Conservation (phyloP, 2,888 invertebrate genomes). For the Pogonocherus hispidulus region DNA sequence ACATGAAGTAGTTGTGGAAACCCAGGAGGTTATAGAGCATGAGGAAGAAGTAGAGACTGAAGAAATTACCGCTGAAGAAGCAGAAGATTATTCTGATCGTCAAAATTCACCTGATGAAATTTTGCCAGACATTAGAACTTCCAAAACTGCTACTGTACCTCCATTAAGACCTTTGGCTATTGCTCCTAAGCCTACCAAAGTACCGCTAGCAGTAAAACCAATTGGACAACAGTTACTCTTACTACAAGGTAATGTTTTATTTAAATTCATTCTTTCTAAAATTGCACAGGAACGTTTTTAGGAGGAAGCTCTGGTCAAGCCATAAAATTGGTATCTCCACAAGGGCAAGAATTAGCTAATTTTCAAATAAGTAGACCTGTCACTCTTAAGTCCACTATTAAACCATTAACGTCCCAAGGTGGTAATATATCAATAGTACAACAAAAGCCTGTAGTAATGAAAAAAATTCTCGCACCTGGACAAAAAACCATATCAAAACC, state of each 20-base stretch:
- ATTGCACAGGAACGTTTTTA: constrained; percentile 32
- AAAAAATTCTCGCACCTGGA: constrained; percentile 59
- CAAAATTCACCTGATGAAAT: constrained; percentile 59
- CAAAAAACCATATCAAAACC: constrained; percentile 57
- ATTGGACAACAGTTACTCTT: constrained; percentile 68
- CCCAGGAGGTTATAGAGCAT: constrained; percentile 54
- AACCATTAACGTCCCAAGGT: constrained; percentile 54
- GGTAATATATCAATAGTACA: constrained; percentile 55
- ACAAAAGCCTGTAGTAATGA: constrained; percentile 66
- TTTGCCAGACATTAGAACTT: constrained; percentile 57
- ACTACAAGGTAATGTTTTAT: constrained; percentile 64
- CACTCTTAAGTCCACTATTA: constrained; percentile 62
- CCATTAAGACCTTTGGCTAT: constrained; percentile 62
- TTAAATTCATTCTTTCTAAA: neutral
- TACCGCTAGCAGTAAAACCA: constrained; percentile 64
- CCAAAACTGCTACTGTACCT: constrained; percentile 56
- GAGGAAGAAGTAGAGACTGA: constrained; percentile 62
- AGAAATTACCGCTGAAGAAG: constrained; percentile 61
- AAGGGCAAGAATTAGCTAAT: constrained; percentile 65
- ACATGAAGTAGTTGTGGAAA: constrained; percentile 54
- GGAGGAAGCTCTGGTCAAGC: constrained; percentile 61
- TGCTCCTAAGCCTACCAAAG: constrained; percentile 62
- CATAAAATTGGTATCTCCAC: constrained; percentile 65
- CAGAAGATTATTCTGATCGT: constrained; percentile 63
- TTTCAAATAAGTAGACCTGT: constrained; percentile 62